Conservation (phyloP, 2,113 vertebrate species). For the Solenodon paradoxus region DNA sequence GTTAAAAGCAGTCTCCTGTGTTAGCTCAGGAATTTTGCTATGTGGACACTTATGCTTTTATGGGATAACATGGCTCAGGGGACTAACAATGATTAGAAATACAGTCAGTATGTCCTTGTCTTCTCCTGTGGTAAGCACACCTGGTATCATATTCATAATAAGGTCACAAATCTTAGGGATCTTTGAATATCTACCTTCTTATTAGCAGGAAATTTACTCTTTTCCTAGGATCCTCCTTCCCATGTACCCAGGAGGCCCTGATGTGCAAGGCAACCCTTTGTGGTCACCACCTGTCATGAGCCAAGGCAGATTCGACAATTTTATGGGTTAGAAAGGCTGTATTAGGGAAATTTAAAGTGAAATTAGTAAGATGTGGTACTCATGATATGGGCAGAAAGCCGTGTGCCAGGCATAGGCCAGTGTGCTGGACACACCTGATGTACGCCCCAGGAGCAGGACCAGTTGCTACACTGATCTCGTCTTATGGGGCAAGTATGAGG, state of each 20-base stretch:
- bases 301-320: neutral
- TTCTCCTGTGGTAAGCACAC: conserved; percentile 17
- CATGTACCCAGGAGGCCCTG: neutral
- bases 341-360: neutral
- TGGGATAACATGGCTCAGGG: conserved; percentile 24
- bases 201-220: neutral
- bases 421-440: neutral
- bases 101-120: neutral
- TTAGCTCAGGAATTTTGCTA: neutral
- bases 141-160: neutral
- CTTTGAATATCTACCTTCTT: neutral
- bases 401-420: neutral
- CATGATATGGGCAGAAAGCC: neutral
- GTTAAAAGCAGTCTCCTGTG: neutral
- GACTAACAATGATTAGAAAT: neutral
- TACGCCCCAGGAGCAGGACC: neutral
- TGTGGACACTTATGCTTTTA: conserved; percentile 46
- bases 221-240: neutral
- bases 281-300: neutral
- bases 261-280: neutral
- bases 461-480: neutral
- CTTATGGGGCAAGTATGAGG: neutral
- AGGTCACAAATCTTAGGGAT: neutral
- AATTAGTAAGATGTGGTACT: neutral
- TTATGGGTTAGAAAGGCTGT: neutral